Conservation (phyloP, 1,140 invertebrate genomes). For the Drosophila lowei region DNA sequence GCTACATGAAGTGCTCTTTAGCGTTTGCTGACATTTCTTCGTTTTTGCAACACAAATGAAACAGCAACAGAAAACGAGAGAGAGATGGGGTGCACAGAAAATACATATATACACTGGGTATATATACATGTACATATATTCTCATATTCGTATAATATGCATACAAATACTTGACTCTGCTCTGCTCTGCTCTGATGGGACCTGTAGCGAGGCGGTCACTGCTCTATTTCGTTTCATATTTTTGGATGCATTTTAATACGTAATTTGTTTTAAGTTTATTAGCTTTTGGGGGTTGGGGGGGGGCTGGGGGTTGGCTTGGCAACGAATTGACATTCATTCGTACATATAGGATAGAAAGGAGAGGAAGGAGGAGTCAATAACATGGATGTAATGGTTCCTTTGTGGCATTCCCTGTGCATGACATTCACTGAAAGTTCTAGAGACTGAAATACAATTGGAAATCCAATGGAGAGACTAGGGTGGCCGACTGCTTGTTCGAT, state of each 20-base stretch:
- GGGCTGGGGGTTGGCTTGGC: too few species aligned
- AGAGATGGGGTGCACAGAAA: constrained; percentile 12
- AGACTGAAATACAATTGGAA: too few species aligned
- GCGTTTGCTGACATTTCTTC: constrained; percentile 76
- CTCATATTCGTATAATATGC: not conserved
- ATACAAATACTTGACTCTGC: not conserved
- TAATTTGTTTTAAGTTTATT: constrained; percentile 48
- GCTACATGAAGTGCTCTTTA: constrained; percentile 70
- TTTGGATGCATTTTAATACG: constrained; percentile 35
- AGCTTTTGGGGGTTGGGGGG: constrained; percentile 6
- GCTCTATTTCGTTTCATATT: constrained; percentile 63
- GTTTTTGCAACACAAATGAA: constrained; percentile 26
- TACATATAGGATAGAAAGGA: too few species aligned
- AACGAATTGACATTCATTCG: too few species aligned
- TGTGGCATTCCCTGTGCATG: too few species aligned
- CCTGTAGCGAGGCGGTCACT: constrained; percentile 45
- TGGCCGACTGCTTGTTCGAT: too few species aligned
- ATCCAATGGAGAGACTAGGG: too few species aligned
- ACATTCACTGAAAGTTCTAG: too few species aligned
- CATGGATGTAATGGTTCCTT: too few species aligned
- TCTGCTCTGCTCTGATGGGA: too few species aligned
- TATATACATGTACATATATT: constrained; percentile 29
- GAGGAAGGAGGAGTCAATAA: too few species aligned
- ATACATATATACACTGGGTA: constrained; percentile 2
- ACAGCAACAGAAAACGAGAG: constrained; percentile 9